Base-by-base conservation (phyloP, 2,113 vertebrate genomes). In the Rhynchomys soricoides region DNA sequence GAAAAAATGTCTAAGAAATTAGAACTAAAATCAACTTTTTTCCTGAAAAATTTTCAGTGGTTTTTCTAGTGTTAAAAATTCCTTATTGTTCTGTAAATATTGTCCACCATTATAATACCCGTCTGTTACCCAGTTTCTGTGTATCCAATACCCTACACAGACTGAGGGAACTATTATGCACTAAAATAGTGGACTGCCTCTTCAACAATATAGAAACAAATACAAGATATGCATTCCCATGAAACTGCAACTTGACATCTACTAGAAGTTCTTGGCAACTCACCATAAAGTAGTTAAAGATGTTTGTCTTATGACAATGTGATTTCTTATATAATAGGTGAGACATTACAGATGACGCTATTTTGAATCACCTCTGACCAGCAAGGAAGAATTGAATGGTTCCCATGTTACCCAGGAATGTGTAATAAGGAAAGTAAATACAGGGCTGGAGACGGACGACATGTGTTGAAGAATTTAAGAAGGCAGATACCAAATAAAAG, bases 351-450 rank as follows among this genome's bases (percentile, higher is more conserved):
- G 57, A 96, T 48, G 70, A 59, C 95, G 93, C 75, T 94, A 81
- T 92, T 97, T 94, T 95, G 66, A 45, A 82, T 45, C 40, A 92
- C 29, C 15, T 92, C 89, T 77, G 66, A 89, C 82, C 90, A 87
- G 82, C 85, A 95, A 79, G 26, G 52, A 96, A 90, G 64, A 90
- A 85, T 48, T 78, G 57, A 95, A 40, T 71, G 40, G 86, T 94
- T 96, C 43, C 64, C 13, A 7, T 81, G 82, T 92, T 75, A 86
- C 73, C 24, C 89, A 81, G 52, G 45, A 94, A 93, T 94, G 16
- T 74, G 22, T 90, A 90, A 95, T 90, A 86, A 81, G 40, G 5
- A 81, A 93, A 83, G 40, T 34, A 95, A 96, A 95, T 93, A 95
- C 3, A 79, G 11, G 29, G 52, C 68, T 95, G 92, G 88, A 73